A percentile compares a stretch with the other conserved stretches of the same genome.
These are phyloP conservation scores for Dryocosmus kuriphilus DNA, from an alignment of 2,888 invertebrate genomes.

Conservation along the genomic window DNA sequence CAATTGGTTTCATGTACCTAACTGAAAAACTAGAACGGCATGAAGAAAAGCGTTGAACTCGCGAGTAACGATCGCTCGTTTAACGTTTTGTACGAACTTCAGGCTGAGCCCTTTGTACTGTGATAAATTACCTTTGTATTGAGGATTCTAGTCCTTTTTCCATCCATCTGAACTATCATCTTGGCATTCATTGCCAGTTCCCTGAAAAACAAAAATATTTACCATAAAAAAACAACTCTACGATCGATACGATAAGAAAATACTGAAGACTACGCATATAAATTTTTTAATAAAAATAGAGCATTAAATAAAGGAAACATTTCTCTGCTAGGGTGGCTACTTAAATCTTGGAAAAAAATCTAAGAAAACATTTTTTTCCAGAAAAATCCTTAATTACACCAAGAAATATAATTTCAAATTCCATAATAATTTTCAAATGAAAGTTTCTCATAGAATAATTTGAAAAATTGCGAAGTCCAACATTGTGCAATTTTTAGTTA, in stretches of 20 bases:
- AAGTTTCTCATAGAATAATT: too few relatives aligned
- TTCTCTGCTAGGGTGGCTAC: too few relatives aligned
- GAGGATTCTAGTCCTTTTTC: slow-evolving; percentile 88
- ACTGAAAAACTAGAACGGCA: slow-evolving; percentile 4
- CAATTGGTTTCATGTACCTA: slow-evolving; percentile 3
- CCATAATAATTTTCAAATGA: too few relatives aligned
- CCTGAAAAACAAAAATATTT: slow-evolving; percentile 80
- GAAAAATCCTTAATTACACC: too few relatives aligned
- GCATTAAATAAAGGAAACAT: too few relatives aligned
- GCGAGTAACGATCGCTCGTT: slow-evolving; percentile 6
- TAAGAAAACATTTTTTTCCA: too few relatives aligned
- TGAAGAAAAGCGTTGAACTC: slow-evolving; percentile 23
- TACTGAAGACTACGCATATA: neutral
- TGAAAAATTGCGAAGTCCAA: too few relatives aligned
- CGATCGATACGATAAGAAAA: neutral
- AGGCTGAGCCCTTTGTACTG: neutral
- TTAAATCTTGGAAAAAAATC: too few relatives aligned
- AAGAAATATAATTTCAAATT: too few relatives aligned
- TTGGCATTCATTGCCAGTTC: slow-evolving; percentile 91
- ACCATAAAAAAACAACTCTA: slow-evolving; percentile 19
- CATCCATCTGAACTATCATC: slow-evolving; percentile 91
- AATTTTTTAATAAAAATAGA: too few relatives aligned
- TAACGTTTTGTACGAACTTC: slow-evolving; percentile 12
- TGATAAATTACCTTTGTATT: slow-evolving; percentile 83
- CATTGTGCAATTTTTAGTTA: too few relatives aligned